These are phyloP conservation scores for Myanophis thanlyinensis DNA, from an alignment of 2,113 vertebrate species.

Conservation along the genomic window DNA sequence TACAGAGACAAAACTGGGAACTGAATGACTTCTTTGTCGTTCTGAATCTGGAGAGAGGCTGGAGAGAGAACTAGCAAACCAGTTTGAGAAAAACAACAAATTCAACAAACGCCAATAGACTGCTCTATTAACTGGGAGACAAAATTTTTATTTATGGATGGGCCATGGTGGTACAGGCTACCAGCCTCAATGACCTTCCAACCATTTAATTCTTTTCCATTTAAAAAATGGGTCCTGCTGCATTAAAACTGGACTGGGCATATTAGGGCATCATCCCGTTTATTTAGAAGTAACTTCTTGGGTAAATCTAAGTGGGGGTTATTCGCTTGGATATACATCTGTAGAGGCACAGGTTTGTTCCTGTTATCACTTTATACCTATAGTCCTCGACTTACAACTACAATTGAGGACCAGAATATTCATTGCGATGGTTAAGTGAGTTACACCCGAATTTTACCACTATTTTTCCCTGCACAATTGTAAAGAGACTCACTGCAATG, in stretches of 20 bases:
- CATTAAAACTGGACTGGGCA: background rate
- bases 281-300: background rate
- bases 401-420: too few species aligned
- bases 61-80: background rate
- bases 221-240: background rate
- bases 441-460: too few species aligned
- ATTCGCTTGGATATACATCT: too few species aligned
- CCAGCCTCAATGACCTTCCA: background rate
- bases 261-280: background rate
- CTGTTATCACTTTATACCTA: too few species aligned
- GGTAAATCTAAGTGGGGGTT: too few species aligned
- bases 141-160: background rate
- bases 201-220: background rate
- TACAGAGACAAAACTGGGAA: background rate
- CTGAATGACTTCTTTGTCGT: background rate
- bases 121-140: too few species aligned
- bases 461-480: fast-evolving
- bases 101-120: background rate
- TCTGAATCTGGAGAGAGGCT: background rate
- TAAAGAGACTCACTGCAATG: too few species aligned
- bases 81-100: background rate
- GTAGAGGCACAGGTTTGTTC: too few species aligned
- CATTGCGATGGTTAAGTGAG: too few species aligned
- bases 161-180: background rate
- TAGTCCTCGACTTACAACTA: too few species aligned